These are phyloP conservation scores for Stegodyphus dumicola DNA, from an alignment of 1,140 invertebrate genomes.

Conservation along the genomic window DNA sequence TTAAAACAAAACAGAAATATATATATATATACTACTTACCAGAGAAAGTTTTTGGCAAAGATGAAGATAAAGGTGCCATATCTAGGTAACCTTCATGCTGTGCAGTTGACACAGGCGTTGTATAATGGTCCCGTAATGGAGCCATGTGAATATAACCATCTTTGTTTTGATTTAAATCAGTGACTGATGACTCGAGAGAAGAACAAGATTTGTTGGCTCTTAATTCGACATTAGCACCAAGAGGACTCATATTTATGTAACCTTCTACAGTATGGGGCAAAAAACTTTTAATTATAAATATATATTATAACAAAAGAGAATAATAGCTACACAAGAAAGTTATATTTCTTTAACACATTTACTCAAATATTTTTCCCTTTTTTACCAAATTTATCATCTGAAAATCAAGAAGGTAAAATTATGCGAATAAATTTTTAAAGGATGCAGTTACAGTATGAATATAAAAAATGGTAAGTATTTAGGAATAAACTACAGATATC, in stretches of 20 bases:
- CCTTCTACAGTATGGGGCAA: conserved; percentile 61
- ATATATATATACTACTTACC: background rate
- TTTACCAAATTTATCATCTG: too few species aligned
- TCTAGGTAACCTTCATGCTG: conserved; percentile 59
- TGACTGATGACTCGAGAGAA: conserved; percentile 18
- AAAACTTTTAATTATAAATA: too few species aligned
- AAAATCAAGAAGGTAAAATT: too few species aligned
- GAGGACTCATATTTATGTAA: conserved; percentile 75
- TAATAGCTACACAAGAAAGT: too few species aligned
- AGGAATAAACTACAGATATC: too few species aligned
- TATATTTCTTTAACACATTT: too few species aligned
- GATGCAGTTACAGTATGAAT: too few species aligned
- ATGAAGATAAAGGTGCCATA: conserved; percentile 61
- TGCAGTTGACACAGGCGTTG: conserved; percentile 4
- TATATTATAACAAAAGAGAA: too few species aligned
- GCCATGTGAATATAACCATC: conserved; percentile 62
- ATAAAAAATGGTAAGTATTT: too few species aligned
- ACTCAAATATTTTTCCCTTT: too few species aligned
- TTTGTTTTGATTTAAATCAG: conserved; percentile 25
- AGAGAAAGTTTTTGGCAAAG: conserved; percentile 60
- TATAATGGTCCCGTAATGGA: conserved; percentile 32
- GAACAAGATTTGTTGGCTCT: conserved; percentile 10
- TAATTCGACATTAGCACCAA: conserved; percentile 53
- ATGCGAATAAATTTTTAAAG: too few species aligned
- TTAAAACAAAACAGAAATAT: background rate